A percentile compares a stretch with the other conserved stretches of the same genome.
Evolutionary conservation across 2,113 vertebrate genomes (phyloP).

Genomic region (Nasalis larvatus): DNA sequence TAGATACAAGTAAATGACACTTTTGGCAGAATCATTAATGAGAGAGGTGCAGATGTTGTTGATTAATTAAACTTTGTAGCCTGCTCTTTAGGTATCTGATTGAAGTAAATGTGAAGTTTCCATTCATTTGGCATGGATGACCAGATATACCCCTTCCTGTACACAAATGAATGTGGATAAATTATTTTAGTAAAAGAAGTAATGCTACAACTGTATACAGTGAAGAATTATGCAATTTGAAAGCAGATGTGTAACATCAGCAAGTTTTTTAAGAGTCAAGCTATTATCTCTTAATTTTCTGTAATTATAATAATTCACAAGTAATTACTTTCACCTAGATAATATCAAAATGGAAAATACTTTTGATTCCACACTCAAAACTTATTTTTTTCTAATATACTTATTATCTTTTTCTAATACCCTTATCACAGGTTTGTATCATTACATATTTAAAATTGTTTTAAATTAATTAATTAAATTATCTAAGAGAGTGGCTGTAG

Average conservation of each 20-base stretch:
- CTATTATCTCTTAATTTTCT: not conserved
- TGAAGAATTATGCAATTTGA: not conserved
- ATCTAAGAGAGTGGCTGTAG: not conserved
- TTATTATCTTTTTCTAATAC: not conserved
- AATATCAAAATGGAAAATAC: not conserved
- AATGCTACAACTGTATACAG: not conserved
- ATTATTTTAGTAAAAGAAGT: not conserved
- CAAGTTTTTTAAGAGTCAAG: not conserved
- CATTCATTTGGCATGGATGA: not conserved
- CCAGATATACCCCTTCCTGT: no score
- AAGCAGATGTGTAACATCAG: not conserved
- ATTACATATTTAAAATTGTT: not conserved
- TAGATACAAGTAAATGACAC: constrained; percentile 31
- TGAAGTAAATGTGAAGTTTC: not conserved
- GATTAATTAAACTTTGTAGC: not conserved
- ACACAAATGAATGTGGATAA: not conserved
- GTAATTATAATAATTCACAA: not conserved
- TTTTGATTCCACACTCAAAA: not conserved
- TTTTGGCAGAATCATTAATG: not conserved
- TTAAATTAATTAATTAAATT: not conserved
- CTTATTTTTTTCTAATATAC: not conserved
- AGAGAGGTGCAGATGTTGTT: not conserved
- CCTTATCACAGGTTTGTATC: not conserved
- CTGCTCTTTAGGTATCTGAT: not conserved
- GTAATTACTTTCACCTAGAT: not conserved